phyloP scores from a whole-genome alignment of 2,888 invertebrate genomes.

The Aporophyla nigra region DNA sequence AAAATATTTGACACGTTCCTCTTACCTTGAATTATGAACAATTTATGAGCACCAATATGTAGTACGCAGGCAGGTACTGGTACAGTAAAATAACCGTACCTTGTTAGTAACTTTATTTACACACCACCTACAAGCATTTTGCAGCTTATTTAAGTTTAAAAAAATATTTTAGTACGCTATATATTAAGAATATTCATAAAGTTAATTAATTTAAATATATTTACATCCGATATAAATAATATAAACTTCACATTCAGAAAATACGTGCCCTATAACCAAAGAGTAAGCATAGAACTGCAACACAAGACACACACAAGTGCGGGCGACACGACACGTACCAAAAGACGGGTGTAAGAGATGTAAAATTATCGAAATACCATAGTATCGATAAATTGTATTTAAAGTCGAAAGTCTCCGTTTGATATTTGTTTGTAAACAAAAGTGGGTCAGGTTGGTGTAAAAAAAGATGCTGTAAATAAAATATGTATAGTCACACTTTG shows the following conservation, averaged over 20 bases:
- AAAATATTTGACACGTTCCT: constrained; percentile 19
- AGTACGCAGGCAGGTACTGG: constrained; percentile 67
- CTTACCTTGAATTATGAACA: constrained; percentile 60
- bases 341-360: constrained; percentile 1
- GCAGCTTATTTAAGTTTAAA: constrained; percentile 2
- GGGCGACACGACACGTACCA: constrained; percentile 28
- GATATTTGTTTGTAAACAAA: too few relatives aligned
- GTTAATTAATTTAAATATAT: constrained; percentile 29
- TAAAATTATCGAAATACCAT: background rate
- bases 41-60: constrained; percentile 53
- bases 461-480: too few relatives aligned
- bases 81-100: constrained; percentile 72
- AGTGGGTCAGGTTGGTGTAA: too few relatives aligned
- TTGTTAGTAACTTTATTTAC: constrained; percentile 71
- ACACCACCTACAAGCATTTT: constrained; percentile 63
- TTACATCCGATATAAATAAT: constrained; percentile 53
- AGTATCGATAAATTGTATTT: constrained; percentile 5
- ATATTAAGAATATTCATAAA: background rate
- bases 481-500: too few relatives aligned
- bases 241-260: constrained; percentile 40
- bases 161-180: constrained; percentile 13
- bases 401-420: too few relatives aligned
- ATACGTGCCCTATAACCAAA: constrained; percentile 53
- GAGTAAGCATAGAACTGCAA: constrained; percentile 40
- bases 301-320: constrained; percentile 10